Evolutionary conservation across 2,113 vertebrate genomes (phyloP), one percentile per base, ranked within the genome.

Genomic region (Monopterus albus): DNA sequence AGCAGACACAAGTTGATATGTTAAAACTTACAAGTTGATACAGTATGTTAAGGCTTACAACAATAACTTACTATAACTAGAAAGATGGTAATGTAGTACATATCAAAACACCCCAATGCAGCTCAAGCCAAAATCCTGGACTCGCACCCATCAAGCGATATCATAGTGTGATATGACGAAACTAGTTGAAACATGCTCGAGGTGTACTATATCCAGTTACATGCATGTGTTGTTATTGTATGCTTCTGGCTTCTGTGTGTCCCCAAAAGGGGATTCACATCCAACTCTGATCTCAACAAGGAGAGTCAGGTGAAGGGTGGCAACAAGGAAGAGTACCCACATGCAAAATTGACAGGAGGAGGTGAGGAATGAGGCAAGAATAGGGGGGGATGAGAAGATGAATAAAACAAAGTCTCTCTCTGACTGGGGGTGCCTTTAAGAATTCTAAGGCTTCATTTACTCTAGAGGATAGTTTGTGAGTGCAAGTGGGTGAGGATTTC

Each of bases 381-480:
- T 2, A n/a, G n/a, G 46, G 55, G 61, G 62, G 74, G 56, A 60
- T 75, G 88, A 69, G 79, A 83, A 79, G 85, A 91, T 92, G 90
- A 93, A 93, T 92, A 91, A 91, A 92, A 92, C 85, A 92, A 86
- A 88, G 83, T 83, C 79, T 70, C 73, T 81, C 82, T 92, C 73
- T 85, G 87, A 88, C 90, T 87, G 65, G 70, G 82, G 84, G 85
- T 88, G 88, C 84, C 89, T 91, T 92, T 88, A 91, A 90, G 83
- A 92, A 92, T 89, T 92, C 89, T 85, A 83, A 90, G 90, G 84
- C 83, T 92, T 90, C 74, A 89, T 89, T 93, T 91, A 87, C 92
- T 86, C 91, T 74, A 50, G 91, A 92, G 90, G 85, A 88, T 51
- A 79, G 83, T 72, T 57, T 75, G 57, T 82, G 64, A 39, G 28